Evolutionary conservation across 2,888 invertebrate species (phyloP).

Genomic region (Eupithecia centaureata): DNA sequence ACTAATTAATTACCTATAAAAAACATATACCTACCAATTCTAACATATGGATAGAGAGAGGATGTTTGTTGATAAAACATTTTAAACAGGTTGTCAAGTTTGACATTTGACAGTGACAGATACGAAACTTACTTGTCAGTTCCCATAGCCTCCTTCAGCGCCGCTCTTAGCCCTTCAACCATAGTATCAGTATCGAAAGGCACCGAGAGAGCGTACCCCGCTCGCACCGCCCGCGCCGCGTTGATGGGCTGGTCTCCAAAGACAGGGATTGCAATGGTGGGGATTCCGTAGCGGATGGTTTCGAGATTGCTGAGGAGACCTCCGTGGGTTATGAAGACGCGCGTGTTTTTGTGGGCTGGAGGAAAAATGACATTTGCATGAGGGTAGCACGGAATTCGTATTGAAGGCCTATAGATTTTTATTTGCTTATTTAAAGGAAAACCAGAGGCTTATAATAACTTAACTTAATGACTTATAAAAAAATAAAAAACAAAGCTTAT

Average conservation of each 20-base stretch:
- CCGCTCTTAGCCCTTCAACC: conserved; percentile 37
- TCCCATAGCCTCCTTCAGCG: conserved; percentile 46
- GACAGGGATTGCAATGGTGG: conserved; percentile 51
- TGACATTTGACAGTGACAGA: background rate
- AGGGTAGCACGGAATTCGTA: too few relatives aligned
- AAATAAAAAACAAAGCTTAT: too few relatives aligned
- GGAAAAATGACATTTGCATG: too few relatives aligned
- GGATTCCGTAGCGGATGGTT: conserved; percentile 51
- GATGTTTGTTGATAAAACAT: too few relatives aligned
- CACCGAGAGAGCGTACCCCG: conserved; percentile 50
- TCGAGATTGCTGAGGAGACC: conserved; percentile 56
- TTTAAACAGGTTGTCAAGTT: too few relatives aligned
- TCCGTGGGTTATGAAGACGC: conserved; percentile 58
- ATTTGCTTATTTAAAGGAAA: too few relatives aligned
- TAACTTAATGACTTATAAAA: too few relatives aligned
- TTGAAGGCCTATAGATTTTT: too few relatives aligned
- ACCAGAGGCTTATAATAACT: too few relatives aligned
- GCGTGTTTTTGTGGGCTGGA: conserved; percentile 56
- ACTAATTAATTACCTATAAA: too few relatives aligned
- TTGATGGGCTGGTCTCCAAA: conserved; percentile 59
- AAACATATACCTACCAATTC: too few relatives aligned
- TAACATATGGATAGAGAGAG: too few relatives aligned
- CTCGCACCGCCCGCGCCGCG: conserved; percentile 44
- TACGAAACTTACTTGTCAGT: conserved; percentile 47
- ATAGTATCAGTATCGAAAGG: conserved; percentile 39